A percentile compares a stretch with the other conserved stretches of the same genome.
Conservation (phyloP, 2,888 invertebrate genomes). For the Scaptomyza reducta region DNA sequence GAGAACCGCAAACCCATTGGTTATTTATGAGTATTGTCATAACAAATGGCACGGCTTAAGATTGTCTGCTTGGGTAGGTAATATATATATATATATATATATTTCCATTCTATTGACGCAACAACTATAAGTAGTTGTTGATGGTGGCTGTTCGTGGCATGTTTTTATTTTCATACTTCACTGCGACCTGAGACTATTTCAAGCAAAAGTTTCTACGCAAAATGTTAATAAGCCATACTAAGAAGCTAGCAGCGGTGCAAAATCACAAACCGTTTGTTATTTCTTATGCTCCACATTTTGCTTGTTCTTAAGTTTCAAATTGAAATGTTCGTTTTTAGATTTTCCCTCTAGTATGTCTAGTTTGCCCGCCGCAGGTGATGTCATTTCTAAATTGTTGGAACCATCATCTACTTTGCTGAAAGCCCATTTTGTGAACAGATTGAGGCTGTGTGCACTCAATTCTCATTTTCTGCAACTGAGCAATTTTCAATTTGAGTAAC, state of each 20-base stretch:
- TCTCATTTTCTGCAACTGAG: constrained; percentile 12
- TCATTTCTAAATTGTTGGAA: constrained; percentile 45
- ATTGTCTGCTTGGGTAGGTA: constrained; percentile 7
- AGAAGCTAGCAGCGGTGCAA: constrained; percentile 10
- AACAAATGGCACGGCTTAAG: constrained; percentile 22
- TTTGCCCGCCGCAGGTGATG: constrained; percentile 17
- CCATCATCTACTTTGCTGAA: constrained; percentile 20
- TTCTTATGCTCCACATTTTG: constrained; percentile 18
- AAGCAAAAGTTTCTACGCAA: constrained; percentile 18
- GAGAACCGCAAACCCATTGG: constrained; percentile 15
- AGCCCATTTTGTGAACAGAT: constrained; percentile 41
- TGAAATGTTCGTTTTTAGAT: constrained; percentile 46
- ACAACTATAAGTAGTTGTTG: constrained; percentile 23
- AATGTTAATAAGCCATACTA: constrained; percentile 49
- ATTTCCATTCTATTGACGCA: constrained; percentile 30
- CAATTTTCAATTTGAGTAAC: constrained; percentile 7
- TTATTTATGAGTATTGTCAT: constrained; percentile 41
- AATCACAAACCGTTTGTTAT: constrained; percentile 29
- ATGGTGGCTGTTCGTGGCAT: constrained; percentile 25
- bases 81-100: constrained; percentile 10
- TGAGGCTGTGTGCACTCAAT: constrained; percentile 32
- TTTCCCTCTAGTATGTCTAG: constrained; percentile 36
- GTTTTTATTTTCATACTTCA: constrained; percentile 47
- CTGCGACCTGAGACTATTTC: constrained; percentile 1
- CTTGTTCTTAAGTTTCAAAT: constrained; percentile 24